phyloP scores from a whole-genome alignment of 2,888 invertebrate genomes.

The Diaphora mendica region DNA sequence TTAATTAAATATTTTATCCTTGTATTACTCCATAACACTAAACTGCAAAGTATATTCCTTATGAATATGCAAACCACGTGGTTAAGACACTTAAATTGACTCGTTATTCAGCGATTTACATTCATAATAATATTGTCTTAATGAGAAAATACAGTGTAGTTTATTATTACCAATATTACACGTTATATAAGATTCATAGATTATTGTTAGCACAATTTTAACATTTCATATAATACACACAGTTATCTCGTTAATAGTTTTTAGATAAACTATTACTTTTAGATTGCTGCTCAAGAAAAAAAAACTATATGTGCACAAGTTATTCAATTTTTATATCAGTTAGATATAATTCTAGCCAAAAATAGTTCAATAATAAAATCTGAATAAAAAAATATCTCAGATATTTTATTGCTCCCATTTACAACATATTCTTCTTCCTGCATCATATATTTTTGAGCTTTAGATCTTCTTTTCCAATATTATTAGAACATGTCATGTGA shows the following conservation, averaged over 20 bases:
- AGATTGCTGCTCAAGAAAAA: no score
- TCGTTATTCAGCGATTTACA: constrained; percentile 69
- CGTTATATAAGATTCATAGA: background rate
- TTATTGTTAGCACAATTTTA: no score
- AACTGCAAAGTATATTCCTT: constrained; percentile 52
- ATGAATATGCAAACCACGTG: constrained; percentile 70
- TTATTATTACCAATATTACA: constrained; percentile 29
- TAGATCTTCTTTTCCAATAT: background rate
- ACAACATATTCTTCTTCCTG: background rate
- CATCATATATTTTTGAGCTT: background rate
- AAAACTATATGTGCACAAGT: no score
- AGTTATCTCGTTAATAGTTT: background rate
- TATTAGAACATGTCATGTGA: background rate
- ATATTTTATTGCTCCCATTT: background rate
- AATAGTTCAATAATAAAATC: no score
- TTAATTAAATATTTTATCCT: constrained; percentile 29
- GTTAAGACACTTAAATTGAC: constrained; percentile 68
- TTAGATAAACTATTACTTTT: no score
- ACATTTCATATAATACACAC: background rate
- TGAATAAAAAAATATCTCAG: background rate
- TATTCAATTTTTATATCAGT: no score
- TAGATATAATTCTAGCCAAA: no score
- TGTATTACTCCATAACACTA: constrained; percentile 32
- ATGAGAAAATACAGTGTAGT: constrained; percentile 50
- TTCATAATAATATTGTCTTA: constrained; percentile 63